A percentile compares a stretch with the other conserved stretches of the same genome.
phyloP scores from a whole-genome alignment of 1,140 invertebrate genomes.

The Orchesella cincta region DNA sequence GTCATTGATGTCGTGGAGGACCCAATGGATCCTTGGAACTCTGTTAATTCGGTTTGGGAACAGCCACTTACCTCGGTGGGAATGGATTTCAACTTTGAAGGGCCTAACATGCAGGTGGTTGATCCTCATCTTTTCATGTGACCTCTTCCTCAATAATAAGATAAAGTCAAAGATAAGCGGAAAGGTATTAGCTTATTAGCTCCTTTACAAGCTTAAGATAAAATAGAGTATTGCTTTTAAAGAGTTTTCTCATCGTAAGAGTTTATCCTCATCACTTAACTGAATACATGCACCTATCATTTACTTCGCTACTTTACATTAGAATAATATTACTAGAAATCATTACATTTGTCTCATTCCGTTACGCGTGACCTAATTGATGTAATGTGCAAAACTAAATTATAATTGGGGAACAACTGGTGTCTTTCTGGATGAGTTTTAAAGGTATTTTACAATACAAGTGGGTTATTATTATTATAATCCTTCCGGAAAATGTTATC shows the following conservation, averaged over 20 bases:
- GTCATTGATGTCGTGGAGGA: constrained; percentile 37
- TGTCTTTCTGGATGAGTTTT: neutral
- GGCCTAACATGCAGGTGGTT: neutral
- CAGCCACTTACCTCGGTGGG: constrained; percentile 38
- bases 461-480: too few species aligned
- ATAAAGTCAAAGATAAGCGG: neutral
- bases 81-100: constrained; percentile 47
- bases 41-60: constrained; percentile 44
- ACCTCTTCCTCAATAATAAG: constrained; percentile 1
- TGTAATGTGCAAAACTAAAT: neutral
- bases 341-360: constrained; percentile 6
- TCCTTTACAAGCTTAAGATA: too few species aligned
- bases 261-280: neutral
- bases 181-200: neutral
- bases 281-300: neutral
- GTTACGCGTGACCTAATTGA: neutral
- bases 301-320: neutral
- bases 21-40: constrained; percentile 48
- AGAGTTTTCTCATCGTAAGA: neutral
- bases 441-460: too few species aligned
- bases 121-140: constrained; percentile 10
- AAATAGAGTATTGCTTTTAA: neutral
- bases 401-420: neutral
- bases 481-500: too few species aligned
- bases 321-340: neutral